Conservation (phyloP, 2,888 invertebrate species). For the Boloria euphrosyne region DNA sequence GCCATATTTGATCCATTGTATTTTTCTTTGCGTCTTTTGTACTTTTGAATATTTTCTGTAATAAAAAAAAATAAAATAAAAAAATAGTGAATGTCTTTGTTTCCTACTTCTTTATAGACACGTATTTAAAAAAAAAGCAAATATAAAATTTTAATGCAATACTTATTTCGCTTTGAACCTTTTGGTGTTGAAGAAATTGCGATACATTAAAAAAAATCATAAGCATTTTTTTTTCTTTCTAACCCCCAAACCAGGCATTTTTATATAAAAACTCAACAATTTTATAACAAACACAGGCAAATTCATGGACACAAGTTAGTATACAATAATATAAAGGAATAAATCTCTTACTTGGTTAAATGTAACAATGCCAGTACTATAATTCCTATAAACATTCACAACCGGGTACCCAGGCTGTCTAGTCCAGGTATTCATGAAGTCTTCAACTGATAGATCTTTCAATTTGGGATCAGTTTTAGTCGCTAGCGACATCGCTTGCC, state of each 20-base stretch:
- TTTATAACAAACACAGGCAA: too few relatives aligned
- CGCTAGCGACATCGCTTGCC: slow-evolving; percentile 79
- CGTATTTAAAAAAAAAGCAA: too few relatives aligned
- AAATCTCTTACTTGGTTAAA: slow-evolving; percentile 71
- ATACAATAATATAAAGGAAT: neutral
- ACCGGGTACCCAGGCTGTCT: slow-evolving; percentile 87
- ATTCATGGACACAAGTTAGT: too few relatives aligned
- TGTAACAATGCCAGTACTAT: slow-evolving; percentile 64
- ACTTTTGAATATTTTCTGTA: slow-evolving; percentile 65
- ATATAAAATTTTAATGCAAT: too few relatives aligned
- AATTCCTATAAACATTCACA: slow-evolving; percentile 81
- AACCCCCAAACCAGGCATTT: too few relatives aligned
- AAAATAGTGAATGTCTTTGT: too few relatives aligned
- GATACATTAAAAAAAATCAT: too few relatives aligned
- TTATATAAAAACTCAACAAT: too few relatives aligned
- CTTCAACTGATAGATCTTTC: slow-evolving; percentile 73
- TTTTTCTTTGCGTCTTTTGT: slow-evolving; percentile 58
- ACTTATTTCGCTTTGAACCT: too few relatives aligned
- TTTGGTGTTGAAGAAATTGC: too few relatives aligned
- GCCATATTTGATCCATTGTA: slow-evolving; percentile 77
- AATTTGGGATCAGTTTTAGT: slow-evolving; percentile 55
- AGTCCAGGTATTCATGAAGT: slow-evolving; percentile 88
- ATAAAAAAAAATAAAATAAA: slow-evolving; percentile 18
- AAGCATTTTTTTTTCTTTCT: too few relatives aligned
- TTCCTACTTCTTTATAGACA: too few relatives aligned